phyloP scores from a whole-genome alignment of 2,797 vertebrate species.

The Tauraco hartlaubi region DNA sequence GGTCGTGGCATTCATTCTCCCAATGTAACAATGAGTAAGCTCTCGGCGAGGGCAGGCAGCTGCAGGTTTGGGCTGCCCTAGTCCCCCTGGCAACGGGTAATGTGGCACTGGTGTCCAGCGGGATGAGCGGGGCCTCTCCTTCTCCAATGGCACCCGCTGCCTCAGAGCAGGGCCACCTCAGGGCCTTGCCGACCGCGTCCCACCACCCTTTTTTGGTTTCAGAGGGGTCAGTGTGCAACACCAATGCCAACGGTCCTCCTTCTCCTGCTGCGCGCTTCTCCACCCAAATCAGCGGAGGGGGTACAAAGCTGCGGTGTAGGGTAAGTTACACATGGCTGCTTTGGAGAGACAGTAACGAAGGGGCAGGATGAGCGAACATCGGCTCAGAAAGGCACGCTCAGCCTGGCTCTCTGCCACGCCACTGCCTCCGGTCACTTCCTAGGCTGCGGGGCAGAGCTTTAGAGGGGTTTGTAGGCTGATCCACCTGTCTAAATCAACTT shows the following conservation, averaged over 20 bases:
- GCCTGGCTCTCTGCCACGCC: fast-evolving
- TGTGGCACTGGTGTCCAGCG: background rate
- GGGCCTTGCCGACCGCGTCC: background rate
- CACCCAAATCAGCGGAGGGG: fast-evolving
- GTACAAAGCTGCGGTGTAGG: background rate
- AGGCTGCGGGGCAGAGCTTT: background rate
- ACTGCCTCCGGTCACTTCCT: background rate
- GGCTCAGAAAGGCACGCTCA: background rate
- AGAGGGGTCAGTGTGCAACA: fast-evolving
- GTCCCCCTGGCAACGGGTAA: constrained; percentile 15
- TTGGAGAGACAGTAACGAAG: background rate
- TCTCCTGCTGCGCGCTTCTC: background rate
- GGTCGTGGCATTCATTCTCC: constrained; percentile 21
- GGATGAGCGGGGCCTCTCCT: background rate
- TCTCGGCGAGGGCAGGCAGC: constrained; percentile 13
- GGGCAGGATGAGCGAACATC: background rate
- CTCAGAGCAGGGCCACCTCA: background rate
- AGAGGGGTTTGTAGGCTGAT: background rate
- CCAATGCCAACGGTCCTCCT: fast-evolving
- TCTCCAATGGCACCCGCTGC: fast-evolving
- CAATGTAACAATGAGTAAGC: background rate
- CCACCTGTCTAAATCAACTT: background rate
- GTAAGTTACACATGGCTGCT: background rate
- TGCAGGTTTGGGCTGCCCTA: constrained; percentile 49
- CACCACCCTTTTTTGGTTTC: fast-evolving